phyloP scores from a whole-genome alignment of 2,113 vertebrate genomes.

The Ranitomeya imitator region DNA sequence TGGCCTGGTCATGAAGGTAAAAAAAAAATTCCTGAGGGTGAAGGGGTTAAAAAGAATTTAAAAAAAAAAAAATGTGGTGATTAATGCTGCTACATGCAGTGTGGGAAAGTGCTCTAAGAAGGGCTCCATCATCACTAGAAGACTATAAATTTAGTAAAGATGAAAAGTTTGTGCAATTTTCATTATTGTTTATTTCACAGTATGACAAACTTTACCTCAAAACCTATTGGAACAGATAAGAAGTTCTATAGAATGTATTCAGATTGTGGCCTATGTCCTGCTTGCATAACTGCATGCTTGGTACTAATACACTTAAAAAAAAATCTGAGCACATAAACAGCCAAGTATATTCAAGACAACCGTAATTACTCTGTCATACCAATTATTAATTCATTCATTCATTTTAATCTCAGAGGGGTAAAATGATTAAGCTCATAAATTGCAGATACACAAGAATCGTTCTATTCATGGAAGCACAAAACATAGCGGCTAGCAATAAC shows the following conservation, averaged over 20 bases:
- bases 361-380: conserved; percentile 9
- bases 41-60: no score
- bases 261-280: background rate
- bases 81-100: no score
- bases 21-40: no score
- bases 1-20: no score
- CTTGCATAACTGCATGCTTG: background rate
- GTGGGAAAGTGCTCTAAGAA: no score
- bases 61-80: no score
- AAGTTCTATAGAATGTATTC: background rate
- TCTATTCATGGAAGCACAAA: background rate
- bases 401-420: background rate
- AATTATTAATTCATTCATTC: conserved; percentile 1
- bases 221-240: background rate
- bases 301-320: background rate
- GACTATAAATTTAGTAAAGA: no score
- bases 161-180: no score
- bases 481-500: background rate
- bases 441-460: background rate
- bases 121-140: no score
- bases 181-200: no score
- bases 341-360: background rate
- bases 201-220: no score
- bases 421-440: background rate
- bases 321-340: background rate